Conservation (phyloP, 2,113 vertebrate genomes). For the Strix uralensis region DNA sequence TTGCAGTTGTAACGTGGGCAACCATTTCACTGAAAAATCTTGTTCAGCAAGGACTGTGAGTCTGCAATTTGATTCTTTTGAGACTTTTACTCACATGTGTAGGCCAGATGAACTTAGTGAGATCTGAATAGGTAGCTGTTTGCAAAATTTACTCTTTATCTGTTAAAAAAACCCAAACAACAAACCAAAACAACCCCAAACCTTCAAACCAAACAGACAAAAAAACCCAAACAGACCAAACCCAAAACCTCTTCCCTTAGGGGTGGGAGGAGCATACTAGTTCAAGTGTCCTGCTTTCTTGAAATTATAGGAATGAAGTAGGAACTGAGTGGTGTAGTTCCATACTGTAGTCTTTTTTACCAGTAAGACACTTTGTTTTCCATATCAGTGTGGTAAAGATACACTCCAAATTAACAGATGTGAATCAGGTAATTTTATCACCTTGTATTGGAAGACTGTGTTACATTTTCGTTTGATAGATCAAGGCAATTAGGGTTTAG, state of each 20-base stretch:
- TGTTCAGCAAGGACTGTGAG: neutral
- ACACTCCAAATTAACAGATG: neutral
- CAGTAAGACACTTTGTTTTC: neutral
- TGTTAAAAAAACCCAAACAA: neutral
- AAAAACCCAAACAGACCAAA: neutral
- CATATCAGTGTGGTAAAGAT: neutral
- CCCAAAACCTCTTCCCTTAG: rapidly evolving
- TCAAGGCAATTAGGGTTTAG: neutral
- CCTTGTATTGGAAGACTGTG: neutral
- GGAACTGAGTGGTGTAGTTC: neutral
- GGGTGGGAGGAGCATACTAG: neutral
- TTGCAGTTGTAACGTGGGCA: neutral
- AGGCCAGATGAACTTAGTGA: neutral
- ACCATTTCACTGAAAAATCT: neutral
- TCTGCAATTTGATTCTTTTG: neutral
- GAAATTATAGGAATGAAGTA: neutral
- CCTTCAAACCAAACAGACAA: neutral
- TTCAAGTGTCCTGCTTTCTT: neutral
- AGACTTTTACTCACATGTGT: neutral
- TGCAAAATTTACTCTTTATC: neutral
- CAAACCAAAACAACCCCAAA: neutral
- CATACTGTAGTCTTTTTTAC: neutral
- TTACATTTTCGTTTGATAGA: neutral
- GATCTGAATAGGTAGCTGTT: neutral
- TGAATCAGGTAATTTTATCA: neutral